Base-by-base conservation (phyloP, 2,888 invertebrate genomes). In the Desoria tigrina region DNA sequence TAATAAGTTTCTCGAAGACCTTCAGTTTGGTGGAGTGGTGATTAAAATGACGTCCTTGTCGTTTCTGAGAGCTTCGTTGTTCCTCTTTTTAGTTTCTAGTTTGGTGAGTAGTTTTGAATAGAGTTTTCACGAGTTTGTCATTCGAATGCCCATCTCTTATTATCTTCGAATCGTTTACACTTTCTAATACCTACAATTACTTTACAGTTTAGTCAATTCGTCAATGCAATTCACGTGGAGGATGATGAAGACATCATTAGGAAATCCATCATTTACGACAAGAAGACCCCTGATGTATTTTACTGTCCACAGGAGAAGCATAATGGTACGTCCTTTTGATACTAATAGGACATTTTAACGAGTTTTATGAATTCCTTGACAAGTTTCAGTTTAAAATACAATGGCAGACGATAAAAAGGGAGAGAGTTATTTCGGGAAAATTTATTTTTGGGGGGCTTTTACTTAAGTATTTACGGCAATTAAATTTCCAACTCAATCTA, bases 251-350 rank as follows among this genome's bases (percentile, higher is more conserved):
- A 89, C 78, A 87, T 89, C 86, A 85, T 88, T 84, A 81, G 88
- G 69, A 89, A 89, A 80, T 87, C 87, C 62, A 90, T 90, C 73
- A 88, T 90, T 42, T 90, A 87, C 78, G 89, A 90, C 78, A 88
- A 89, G 78, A 88, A 88, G 78, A 89, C 89, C 1, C 89, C 90
- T 9, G 87, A 89, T 77, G 88, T 89, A 18, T 90, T 90, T 79
- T 90, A 90, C 79, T 90, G 90, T 78, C 89, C 89, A 0, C 86
- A 87, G 78, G 86, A 88, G 72, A 89, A 90, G 78, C 89, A 88
- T n/a, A 86, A 86, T 3, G 86, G 88, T 76, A 49, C 61, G 62
- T 37, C 21, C 42, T 24, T 23, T 9, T 28, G 21, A 50, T 50
- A 27, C 32, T 11, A 32, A 32, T 7, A 32, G 32, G 24, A 42